Conservation (phyloP, 1,140 invertebrate species). For the Drosophila busckii region DNA sequence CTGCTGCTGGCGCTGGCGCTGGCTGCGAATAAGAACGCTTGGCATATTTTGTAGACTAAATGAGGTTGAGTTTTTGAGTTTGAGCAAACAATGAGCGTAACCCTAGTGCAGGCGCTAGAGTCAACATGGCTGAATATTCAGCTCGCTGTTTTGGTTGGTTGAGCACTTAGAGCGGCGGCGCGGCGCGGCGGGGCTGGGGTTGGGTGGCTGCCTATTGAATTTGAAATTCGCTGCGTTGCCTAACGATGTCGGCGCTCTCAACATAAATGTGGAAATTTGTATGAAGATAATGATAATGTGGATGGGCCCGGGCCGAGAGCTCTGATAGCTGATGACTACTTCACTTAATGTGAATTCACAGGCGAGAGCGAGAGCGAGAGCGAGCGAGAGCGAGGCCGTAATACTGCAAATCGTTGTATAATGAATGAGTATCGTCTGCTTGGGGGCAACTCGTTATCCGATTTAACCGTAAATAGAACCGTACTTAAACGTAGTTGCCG, state of each 20-base stretch:
- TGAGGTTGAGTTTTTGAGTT: conserved; percentile 66
- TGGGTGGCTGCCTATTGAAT: conserved; percentile 44
- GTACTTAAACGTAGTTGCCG: conserved; percentile 6
- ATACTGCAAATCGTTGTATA: conserved; percentile 71
- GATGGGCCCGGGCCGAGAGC: conserved; percentile 30
- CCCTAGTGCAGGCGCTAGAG: no score
- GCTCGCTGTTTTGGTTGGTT: no score
- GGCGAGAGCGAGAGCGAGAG: neutral
- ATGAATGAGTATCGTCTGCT: conserved; percentile 51
- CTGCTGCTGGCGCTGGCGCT: neutral
- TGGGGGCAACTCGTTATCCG: conserved; percentile 43
- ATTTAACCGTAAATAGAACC: conserved; percentile 30
- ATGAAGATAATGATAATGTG: conserved; percentile 1
- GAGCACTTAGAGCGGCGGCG: neutral
- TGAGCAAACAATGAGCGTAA: conserved; percentile 72
- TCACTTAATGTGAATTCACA: conserved; percentile 74
- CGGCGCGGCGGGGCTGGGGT: neutral
- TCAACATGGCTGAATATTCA: no score
- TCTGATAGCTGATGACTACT: conserved; percentile 73
- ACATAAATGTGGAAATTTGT: neutral
- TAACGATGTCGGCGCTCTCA: conserved; percentile 1
- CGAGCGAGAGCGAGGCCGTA: conserved; percentile 56
- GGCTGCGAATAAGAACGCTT: conserved; percentile 32
- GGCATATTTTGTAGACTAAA: conserved; percentile 69
- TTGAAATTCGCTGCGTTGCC: conserved; percentile 51